A percentile compares a stretch with the other conserved stretches of the same genome.
Evolutionary conservation across 1,140 invertebrate genomes (phyloP).

Genomic region (Zaprionus davidi): DNA sequence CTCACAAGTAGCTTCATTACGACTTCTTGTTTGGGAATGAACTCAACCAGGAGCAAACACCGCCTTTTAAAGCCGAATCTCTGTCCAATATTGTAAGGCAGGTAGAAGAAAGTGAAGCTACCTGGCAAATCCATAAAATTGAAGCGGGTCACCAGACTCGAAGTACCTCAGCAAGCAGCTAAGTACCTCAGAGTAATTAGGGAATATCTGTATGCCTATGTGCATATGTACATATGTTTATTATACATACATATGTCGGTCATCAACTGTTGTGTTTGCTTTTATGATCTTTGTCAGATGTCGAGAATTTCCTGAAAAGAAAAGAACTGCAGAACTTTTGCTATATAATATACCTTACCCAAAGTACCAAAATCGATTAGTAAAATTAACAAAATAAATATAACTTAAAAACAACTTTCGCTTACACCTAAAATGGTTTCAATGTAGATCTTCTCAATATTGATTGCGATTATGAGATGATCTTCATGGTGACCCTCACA

Average conservation of each 20-base stretch:
- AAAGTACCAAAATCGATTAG: no score
- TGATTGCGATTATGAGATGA: no score
- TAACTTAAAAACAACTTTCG: no score
- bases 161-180: not conserved
- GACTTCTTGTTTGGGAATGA: slow-evolving; percentile 20
- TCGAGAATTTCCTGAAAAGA: not conserved
- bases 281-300: not conserved
- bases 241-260: no score
- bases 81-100: not conserved
- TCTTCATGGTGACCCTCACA: no score
- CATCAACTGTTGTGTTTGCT: not conserved
- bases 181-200: not conserved
- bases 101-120: not conserved
- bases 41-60: not conserved
- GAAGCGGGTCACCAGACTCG: not conserved
- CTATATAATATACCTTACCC: not conserved
- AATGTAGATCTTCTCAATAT: no score
- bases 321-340: not conserved
- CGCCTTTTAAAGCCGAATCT: slow-evolving; percentile 20
- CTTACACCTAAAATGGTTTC: no score
- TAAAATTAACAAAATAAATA: no score
- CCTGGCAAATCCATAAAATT: not conserved
- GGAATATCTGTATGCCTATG: not conserved
- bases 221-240: no score
- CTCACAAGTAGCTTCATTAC: slow-evolving; percentile 46